phyloP scores from a whole-genome alignment of 2,888 invertebrate species.

The Slavum lentiscoides region DNA sequence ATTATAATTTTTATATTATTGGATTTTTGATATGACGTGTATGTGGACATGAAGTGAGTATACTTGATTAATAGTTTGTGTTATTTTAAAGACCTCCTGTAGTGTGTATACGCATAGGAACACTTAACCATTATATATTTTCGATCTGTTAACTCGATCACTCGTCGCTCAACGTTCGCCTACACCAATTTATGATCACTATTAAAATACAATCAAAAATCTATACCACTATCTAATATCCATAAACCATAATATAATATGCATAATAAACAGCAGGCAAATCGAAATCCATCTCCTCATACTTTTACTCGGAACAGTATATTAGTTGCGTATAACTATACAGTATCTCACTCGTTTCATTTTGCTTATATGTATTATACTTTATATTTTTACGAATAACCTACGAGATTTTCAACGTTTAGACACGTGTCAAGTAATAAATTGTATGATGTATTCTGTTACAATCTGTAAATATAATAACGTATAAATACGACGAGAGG shows the following conservation, averaged over 20 bases:
- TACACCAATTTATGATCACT: conserved; percentile 23
- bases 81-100: conserved; percentile 26
- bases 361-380: no score
- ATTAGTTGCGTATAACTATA: no score
- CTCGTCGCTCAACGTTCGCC: conserved; percentile 9
- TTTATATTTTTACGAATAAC: no score
- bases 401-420: no score
- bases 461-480: no score
- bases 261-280: not conserved
- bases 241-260: conserved; percentile 1
- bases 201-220: not conserved
- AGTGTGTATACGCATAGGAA: not conserved
- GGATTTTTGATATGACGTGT: not conserved
- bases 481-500: no score
- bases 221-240: not conserved
- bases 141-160: conserved; percentile 26
- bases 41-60: no score
- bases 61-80: conserved; percentile 18
- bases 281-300: no score
- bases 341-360: no score
- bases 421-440: no score
- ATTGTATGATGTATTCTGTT: no score
- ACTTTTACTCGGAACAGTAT: no score
- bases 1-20: not conserved
- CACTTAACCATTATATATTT: conserved; percentile 24